Evolutionary conservation across 2,113 vertebrate species (phyloP).

Genomic region (Myocastor coypus): DNA sequence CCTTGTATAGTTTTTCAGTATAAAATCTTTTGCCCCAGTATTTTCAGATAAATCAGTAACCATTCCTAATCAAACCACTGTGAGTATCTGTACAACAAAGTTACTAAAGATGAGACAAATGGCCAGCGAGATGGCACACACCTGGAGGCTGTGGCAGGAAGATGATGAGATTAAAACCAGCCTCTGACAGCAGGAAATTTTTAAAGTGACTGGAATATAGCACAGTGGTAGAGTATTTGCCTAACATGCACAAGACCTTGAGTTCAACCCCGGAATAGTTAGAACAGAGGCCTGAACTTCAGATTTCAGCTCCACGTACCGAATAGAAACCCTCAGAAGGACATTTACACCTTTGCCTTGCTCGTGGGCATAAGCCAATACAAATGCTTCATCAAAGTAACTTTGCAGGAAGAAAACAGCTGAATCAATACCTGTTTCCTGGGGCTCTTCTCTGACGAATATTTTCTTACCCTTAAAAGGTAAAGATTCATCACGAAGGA

Average conservation of each 20-base stretch:
- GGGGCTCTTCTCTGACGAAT: slow-evolving; percentile 75
- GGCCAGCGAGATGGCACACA: not conserved
- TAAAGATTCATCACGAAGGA: slow-evolving; percentile 70
- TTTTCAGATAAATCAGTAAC: slow-evolving; percentile 8
- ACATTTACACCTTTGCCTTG: not conserved
- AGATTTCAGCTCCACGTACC: not conserved
- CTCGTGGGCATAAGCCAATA: not conserved
- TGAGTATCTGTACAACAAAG: not conserved
- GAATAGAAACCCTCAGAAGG: not conserved
- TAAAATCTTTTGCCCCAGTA: not conserved
- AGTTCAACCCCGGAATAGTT: not conserved
- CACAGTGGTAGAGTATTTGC: not conserved
- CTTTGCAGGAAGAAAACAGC: slow-evolving; percentile 55
- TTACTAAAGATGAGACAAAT: not conserved
- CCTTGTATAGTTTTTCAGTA: slow-evolving; percentile 7
- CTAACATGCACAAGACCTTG: not conserved
- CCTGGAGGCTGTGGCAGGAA: not conserved
- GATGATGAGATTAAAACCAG: not conserved
- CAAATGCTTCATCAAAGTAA: slow-evolving; percentile 73
- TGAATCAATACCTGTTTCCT: slow-evolving; percentile 69
- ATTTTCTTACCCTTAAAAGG: slow-evolving; percentile 76
- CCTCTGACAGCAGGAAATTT: not conserved
- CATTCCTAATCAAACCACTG: not conserved
- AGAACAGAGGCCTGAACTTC: not conserved
- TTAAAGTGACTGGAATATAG: not conserved